phyloP scores from a whole-genome alignment of 2,888 invertebrate genomes.

The Pristionchus arcanus region DNA sequence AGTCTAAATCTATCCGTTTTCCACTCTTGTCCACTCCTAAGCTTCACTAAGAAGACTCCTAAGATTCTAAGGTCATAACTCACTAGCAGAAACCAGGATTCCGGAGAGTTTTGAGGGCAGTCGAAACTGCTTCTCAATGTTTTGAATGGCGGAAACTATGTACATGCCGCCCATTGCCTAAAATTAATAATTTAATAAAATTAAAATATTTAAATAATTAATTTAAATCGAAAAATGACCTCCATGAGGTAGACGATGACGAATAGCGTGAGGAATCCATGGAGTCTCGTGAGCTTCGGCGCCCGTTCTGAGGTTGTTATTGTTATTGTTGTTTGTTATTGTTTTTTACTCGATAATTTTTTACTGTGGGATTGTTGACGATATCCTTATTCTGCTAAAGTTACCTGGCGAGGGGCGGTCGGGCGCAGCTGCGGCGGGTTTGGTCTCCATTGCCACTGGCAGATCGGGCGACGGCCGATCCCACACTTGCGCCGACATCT shows the following conservation, averaged over 20 bases:
- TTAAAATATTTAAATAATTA: neutral
- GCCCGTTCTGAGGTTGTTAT: slow-evolving; percentile 20
- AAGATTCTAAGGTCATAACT: slow-evolving; percentile 54
- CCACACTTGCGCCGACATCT: slow-evolving; percentile 46
- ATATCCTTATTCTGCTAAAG: neutral
- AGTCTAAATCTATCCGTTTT: no score
- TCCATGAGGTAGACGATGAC: slow-evolving; percentile 60
- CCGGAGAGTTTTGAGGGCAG: slow-evolving; percentile 77
- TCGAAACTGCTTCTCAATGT: slow-evolving; percentile 78
- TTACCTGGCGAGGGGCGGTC: slow-evolving; percentile 39
- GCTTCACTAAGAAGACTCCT: no score
- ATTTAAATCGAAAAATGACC: slow-evolving; percentile 1
- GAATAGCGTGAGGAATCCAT: slow-evolving; percentile 45
- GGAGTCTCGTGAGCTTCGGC: neutral
- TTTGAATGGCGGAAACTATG: slow-evolving; percentile 77
- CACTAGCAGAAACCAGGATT: slow-evolving; percentile 77
- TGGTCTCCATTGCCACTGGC: neutral
- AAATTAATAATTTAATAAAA: neutral
- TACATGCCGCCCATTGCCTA: slow-evolving; percentile 62
- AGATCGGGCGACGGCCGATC: neutral
- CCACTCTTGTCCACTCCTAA: no score
- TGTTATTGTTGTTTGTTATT: neutral
- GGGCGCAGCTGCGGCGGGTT: neutral
- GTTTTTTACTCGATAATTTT: no score
- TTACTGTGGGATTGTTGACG: no score